phyloP scores from a whole-genome alignment of 2,888 invertebrate species.

The Acronicta leporina region DNA sequence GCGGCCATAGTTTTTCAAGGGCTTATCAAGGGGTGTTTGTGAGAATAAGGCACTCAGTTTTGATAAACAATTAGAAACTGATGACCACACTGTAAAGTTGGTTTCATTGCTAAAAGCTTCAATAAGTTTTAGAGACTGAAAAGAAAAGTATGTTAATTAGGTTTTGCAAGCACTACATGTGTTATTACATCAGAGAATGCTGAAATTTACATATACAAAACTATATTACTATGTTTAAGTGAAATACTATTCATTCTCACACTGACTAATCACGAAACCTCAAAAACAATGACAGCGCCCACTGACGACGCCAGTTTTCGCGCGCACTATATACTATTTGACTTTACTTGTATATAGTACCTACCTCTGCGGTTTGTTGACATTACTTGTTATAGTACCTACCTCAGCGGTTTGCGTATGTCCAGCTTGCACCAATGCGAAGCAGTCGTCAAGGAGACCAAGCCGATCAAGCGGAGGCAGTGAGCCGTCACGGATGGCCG shows the following conservation, averaged over 20 bases:
- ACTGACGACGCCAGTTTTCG: no score
- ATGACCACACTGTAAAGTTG: slow-evolving; percentile 98
- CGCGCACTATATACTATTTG: no score
- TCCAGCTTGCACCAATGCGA: slow-evolving; percentile 97
- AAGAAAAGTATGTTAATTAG: slow-evolving; percentile 7
- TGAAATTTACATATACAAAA: no score
- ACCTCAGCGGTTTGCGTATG: slow-evolving; percentile 94
- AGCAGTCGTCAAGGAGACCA: slow-evolving; percentile 96
- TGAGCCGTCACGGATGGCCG: slow-evolving; percentile 93
- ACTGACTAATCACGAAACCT: no score
- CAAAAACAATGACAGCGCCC: no score
- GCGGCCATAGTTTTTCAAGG: slow-evolving; percentile 93
- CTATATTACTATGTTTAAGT: no score
- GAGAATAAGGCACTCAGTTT: slow-evolving; percentile 93
- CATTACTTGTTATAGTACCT: slow-evolving; percentile 3
- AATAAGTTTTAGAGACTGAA: slow-evolving; percentile 92
- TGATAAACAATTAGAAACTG: slow-evolving; percentile 93
- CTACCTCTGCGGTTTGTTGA: no score
- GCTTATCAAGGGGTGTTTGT: slow-evolving; percentile 93
- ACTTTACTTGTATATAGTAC: no score
- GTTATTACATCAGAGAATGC: not conserved
- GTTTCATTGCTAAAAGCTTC: slow-evolving; percentile 95
- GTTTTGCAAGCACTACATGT: no score
- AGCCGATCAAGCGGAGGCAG: slow-evolving; percentile 97
- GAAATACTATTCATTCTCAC: no score